Conservation (phyloP, 2,888 invertebrate species). For the Alentia gelatinosa region DNA sequence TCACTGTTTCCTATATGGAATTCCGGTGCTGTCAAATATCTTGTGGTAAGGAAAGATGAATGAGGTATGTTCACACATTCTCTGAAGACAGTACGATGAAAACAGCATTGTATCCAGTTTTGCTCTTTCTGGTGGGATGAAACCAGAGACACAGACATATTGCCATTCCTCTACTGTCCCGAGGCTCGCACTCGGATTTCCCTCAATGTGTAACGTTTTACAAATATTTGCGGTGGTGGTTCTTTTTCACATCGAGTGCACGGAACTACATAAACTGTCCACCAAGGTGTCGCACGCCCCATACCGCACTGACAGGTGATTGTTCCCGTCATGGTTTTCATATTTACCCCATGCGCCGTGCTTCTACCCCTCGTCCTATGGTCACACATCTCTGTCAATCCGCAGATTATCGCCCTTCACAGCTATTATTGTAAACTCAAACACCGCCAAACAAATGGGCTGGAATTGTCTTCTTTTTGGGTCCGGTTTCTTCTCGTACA, state of each 20-base stretch:
- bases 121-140: too few species aligned
- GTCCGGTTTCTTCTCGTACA: background rate
- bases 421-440: background rate
- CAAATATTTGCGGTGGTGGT: background rate
- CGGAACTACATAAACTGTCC: background rate
- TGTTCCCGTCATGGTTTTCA: background rate
- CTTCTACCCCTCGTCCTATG: background rate
- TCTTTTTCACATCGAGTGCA: background rate
- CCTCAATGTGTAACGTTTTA: background rate
- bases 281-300: too few species aligned
- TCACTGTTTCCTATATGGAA: too few species aligned
- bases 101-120: too few species aligned
- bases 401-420: background rate
- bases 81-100: too few species aligned
- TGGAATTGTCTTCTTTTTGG: background rate
- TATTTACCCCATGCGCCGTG: background rate
- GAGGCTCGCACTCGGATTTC: background rate
- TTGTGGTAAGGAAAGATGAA: too few species aligned
- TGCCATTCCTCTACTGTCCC: too few species aligned
- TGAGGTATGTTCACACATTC: too few species aligned
- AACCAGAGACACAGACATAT: too few species aligned
- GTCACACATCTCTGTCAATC: background rate
- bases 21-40: too few species aligned
- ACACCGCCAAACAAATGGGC: background rate
- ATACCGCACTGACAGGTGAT: background rate